Conservation (phyloP, 2,888 invertebrate genomes). For the Epicampocera succincta region DNA sequence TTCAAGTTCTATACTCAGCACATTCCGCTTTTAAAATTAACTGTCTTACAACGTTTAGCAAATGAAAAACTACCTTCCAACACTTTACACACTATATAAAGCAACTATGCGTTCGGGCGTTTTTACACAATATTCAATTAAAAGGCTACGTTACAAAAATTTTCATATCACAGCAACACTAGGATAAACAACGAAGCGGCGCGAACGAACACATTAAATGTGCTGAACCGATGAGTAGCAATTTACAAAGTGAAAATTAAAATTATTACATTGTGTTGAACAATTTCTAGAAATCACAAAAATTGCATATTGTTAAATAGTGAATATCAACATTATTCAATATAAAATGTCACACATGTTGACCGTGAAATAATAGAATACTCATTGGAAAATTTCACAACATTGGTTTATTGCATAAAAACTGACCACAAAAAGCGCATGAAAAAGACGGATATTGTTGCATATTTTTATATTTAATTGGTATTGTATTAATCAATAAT, state of each 20-base stretch:
- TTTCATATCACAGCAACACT: slow-evolving; percentile 40
- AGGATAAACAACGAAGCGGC: slow-evolving; percentile 66
- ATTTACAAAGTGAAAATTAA: slow-evolving; percentile 31
- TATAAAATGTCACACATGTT: slow-evolving; percentile 6
- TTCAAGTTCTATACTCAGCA: too few relatives aligned
- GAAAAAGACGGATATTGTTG: slow-evolving; percentile 4
- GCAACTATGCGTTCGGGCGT: slow-evolving; percentile 1
- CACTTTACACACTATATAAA: not conserved
- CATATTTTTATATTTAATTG: not conserved
- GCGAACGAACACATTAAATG: slow-evolving; percentile 58
- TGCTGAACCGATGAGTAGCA: slow-evolving; percentile 46
- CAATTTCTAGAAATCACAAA: slow-evolving; percentile 14
- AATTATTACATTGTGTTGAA: slow-evolving; percentile 17
- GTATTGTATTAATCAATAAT: not conserved
- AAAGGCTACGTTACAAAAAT: not conserved
- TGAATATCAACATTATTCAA: not conserved
- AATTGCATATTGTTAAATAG: not conserved
- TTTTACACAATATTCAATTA: slow-evolving; percentile 22
- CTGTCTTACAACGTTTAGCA: too few relatives aligned
- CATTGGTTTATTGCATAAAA: slow-evolving; percentile 47
- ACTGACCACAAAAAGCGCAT: not conserved
- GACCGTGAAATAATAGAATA: not conserved
- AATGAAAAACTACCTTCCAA: too few relatives aligned
- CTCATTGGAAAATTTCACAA: slow-evolving; percentile 37
- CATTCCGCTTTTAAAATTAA: too few relatives aligned